phyloP scores from a whole-genome alignment of 2,797 vertebrate genomes.

The Discoglossus pictus region DNA sequence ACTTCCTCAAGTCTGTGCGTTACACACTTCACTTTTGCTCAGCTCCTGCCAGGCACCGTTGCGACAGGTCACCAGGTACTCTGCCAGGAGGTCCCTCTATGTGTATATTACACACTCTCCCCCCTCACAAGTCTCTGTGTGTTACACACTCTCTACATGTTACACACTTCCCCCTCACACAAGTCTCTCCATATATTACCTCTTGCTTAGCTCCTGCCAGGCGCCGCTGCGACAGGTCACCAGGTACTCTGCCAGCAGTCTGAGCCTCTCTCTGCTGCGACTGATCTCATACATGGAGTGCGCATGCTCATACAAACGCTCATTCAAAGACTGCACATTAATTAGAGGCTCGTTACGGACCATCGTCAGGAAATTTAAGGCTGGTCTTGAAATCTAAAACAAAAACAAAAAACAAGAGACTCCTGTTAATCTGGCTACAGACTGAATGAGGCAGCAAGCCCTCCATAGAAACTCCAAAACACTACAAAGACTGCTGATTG shows the following conservation, averaged over 20 bases:
- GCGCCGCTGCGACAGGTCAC: slow-evolving; percentile 86
- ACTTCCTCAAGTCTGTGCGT: no score
- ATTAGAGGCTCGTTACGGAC: slow-evolving; percentile 85
- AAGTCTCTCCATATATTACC: no score
- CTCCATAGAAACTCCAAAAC: no score
- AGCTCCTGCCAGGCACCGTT: slow-evolving; percentile 82
- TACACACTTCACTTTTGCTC: no score
- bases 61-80: slow-evolving; percentile 89
- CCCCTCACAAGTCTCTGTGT: neutral
- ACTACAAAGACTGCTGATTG: no score
- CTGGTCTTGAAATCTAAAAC: slow-evolving; percentile 82
- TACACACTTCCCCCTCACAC: no score
- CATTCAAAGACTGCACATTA: slow-evolving; percentile 83
- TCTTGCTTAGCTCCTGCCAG: slow-evolving; percentile 76
- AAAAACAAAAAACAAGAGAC: slow-evolving; percentile 4
- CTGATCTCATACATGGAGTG: slow-evolving; percentile 76
- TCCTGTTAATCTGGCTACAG: no score
- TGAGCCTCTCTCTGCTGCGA: slow-evolving; percentile 78
- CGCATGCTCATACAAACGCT: slow-evolving; percentile 78
- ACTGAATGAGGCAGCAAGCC: no score
- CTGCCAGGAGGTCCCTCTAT: slow-evolving; percentile 81
- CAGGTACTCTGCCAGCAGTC: slow-evolving; percentile 89
- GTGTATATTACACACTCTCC: neutral
- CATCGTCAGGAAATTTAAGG: slow-evolving; percentile 78
- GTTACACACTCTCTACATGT: no score